Conservation (phyloP, 2,113 vertebrate genomes). For the Larimichthys crocea region DNA sequence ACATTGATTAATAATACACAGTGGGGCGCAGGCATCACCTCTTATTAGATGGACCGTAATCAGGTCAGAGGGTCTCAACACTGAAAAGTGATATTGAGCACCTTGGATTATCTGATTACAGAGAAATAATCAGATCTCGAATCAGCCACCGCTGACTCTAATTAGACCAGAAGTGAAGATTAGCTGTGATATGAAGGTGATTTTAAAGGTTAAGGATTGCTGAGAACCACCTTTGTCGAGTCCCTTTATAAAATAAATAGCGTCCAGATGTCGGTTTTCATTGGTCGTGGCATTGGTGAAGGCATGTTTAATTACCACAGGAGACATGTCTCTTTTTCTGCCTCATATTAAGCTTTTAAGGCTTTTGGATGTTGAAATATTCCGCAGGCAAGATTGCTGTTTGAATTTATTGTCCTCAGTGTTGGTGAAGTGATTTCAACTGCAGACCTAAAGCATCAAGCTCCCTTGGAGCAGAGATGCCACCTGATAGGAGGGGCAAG, state of each 20-base stretch:
- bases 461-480: conserved; percentile 13
- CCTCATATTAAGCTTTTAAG: too few relatives aligned
- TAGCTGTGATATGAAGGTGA: conserved; percentile 56
- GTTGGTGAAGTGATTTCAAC: conserved; percentile 20
- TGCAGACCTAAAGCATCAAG: conserved; percentile 7
- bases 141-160: conserved; percentile 43
- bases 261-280: conserved; percentile 38
- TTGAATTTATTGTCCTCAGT: conserved; percentile 33
- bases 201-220: conserved; percentile 71
- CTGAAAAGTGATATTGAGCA: conserved; percentile 57
- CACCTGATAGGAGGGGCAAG: conserved; percentile 19
- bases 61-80: conserved; percentile 55
- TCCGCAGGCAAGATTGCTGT: conserved; percentile 20
- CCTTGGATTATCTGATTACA: conserved; percentile 67
- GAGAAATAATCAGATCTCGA: conserved; percentile 62
- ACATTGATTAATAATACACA: conserved; percentile 63
- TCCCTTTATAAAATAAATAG: conserved; percentile 56
- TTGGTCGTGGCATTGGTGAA: neutral
- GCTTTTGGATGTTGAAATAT: conserved; percentile 22
- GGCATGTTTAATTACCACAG: conserved; percentile 45
- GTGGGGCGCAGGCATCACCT: conserved; percentile 28
- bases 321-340: neutral
- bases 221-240: conserved; percentile 45
- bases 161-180: conserved; percentile 61
- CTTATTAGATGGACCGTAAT: conserved; percentile 65